phyloP scores from a whole-genome alignment of 2,888 invertebrate species.

The Mycalesis mineus region DNA sequence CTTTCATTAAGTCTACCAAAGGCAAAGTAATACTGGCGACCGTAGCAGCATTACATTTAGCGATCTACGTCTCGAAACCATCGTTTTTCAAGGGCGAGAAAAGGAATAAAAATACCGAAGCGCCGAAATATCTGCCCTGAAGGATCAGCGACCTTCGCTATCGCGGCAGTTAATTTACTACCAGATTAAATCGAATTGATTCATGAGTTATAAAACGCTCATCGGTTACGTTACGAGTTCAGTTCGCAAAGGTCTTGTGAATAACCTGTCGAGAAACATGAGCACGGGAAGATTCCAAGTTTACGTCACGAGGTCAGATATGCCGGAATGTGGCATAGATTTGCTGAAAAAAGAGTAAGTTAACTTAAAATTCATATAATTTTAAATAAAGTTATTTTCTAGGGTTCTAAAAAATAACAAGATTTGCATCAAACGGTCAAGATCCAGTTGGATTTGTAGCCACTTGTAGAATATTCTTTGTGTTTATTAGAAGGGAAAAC shows the following conservation, averaged over 20 bases:
- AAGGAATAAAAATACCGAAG: slow-evolving; percentile 37
- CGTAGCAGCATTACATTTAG: slow-evolving; percentile 57
- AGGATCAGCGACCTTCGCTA: slow-evolving; percentile 25
- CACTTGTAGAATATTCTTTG: too few species aligned
- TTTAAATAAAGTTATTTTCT: too few species aligned
- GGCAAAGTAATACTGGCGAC: slow-evolving; percentile 65
- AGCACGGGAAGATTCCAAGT: slow-evolving; percentile 71
- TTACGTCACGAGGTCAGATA: slow-evolving; percentile 81
- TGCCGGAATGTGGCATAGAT: slow-evolving; percentile 79
- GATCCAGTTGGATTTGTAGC: too few species aligned
- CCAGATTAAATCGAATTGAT: slow-evolving; percentile 33
- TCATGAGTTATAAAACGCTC: slow-evolving; percentile 56
- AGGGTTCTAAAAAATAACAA: too few species aligned
- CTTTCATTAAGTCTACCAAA: slow-evolving; percentile 63
- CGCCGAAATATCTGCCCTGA: slow-evolving; percentile 62
- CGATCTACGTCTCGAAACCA: slow-evolving; percentile 64
- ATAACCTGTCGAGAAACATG: slow-evolving; percentile 49
- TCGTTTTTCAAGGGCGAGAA: slow-evolving; percentile 60
- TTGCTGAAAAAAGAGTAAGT: slow-evolving; percentile 81
- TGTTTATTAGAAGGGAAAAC: too few species aligned
- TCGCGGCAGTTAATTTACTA: slow-evolving; percentile 37
- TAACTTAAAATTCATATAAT: too few species aligned
- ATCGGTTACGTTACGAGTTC: slow-evolving; percentile 34
- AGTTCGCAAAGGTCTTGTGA: slow-evolving; percentile 34
- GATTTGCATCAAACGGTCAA: too few species aligned